A percentile compares a stretch with the other conserved stretches of the same genome.
Conservation (phyloP, 2,888 invertebrate species). For the Cephus spinipes region DNA sequence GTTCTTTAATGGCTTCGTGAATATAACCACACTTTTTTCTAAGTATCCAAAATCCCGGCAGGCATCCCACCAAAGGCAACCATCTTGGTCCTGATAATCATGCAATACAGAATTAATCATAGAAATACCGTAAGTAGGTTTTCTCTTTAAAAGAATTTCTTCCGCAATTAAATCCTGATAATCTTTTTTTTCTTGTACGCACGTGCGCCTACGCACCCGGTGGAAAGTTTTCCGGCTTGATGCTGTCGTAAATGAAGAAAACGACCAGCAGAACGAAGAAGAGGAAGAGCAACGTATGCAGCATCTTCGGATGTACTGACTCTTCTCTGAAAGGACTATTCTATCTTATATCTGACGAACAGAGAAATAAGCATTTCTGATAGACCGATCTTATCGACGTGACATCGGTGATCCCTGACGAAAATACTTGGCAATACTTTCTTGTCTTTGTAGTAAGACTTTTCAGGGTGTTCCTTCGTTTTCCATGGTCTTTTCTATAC, state of each 20-base stretch:
- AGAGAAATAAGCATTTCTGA: neutral
- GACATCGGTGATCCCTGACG: neutral
- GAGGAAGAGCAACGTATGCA: conserved; percentile 23
- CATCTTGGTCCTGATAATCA: conserved; percentile 69
- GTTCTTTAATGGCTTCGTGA: conserved; percentile 73
- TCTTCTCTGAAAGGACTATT: neutral
- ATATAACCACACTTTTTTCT: conserved; percentile 67
- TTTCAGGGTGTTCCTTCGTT: neutral
- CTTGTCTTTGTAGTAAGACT: neutral
- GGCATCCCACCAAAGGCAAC: conserved; percentile 71
- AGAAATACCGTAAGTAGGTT: neutral
- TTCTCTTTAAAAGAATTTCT: neutral
- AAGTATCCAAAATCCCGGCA: conserved; percentile 60
- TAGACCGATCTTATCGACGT: neutral
- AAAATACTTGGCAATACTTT: neutral
- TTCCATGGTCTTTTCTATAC: neutral
- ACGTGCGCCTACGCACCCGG: conserved; percentile 46
- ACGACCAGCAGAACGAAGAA: conserved; percentile 29
- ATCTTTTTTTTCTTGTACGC: neutral
- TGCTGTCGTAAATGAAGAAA: conserved; percentile 42
- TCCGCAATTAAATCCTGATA: neutral
- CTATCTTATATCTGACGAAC: neutral
- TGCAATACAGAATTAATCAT: conserved; percentile 9
- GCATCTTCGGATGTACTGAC: neutral
- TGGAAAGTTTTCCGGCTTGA: conserved; percentile 55